Evolutionary conservation across 1,140 invertebrate genomes (phyloP).

Genomic region (Heliconius melpomene): DNA sequence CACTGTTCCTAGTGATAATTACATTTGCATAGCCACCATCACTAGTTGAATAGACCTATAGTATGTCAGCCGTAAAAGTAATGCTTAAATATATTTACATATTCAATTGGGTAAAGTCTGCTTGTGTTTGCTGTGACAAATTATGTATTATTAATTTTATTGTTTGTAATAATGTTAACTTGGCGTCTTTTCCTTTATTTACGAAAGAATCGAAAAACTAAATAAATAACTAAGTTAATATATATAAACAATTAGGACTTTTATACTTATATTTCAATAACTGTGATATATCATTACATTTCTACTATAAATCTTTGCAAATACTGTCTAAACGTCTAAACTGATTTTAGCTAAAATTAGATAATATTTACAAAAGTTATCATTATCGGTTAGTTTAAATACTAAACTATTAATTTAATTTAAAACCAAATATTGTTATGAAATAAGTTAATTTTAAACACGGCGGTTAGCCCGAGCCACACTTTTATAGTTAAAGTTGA

Average conservation of each 20-base stretch:
- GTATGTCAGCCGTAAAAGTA: conserved; percentile 27
- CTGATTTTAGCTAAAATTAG: neutral
- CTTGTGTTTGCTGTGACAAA: conserved; percentile 26
- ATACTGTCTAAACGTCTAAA: neutral
- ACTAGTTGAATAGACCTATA: conserved; percentile 11
- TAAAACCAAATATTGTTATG: conserved; percentile 21
- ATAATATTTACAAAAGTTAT: neutral
- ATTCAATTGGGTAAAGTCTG: conserved; percentile 28
- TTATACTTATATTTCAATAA: neutral
- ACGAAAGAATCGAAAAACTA: neutral
- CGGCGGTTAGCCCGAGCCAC: conserved; percentile 22
- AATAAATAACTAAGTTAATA: neutral
- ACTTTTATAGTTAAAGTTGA: conserved; percentile 34
- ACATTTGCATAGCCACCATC: conserved; percentile 34
- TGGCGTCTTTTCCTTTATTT: neutral
- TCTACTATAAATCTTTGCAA: neutral
- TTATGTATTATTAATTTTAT: conserved; percentile 8
- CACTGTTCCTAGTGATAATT: conserved; percentile 31
- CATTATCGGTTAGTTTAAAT: neutral
- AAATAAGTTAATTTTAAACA: conserved; percentile 24
- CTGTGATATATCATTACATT: neutral
- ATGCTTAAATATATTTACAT: conserved; percentile 27
- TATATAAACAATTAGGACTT: neutral
- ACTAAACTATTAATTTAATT: neutral
- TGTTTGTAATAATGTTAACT: neutral